A percentile compares a stretch with the other conserved stretches of the same genome.
These are phyloP conservation scores for Hipposideros larvatus DNA, from an alignment of 2,797 vertebrate genomes.

Conservation along the genomic window DNA sequence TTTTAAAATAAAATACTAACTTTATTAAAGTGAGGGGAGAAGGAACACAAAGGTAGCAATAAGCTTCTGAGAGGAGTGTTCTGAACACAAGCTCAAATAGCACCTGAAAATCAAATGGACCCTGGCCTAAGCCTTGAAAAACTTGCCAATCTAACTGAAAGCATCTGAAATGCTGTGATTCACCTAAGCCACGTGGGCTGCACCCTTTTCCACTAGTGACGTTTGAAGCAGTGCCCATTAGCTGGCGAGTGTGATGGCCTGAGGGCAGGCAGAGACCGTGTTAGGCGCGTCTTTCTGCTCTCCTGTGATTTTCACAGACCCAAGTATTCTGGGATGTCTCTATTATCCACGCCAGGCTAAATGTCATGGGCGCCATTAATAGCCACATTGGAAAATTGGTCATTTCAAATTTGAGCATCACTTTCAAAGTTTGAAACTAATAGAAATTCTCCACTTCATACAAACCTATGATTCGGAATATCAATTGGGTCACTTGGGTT, in stretches of 20 bases:
- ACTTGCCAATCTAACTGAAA: not conserved
- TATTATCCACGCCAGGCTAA: not conserved
- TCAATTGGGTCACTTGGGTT: constrained; percentile 93
- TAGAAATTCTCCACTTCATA: not conserved
- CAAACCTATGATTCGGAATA: constrained; percentile 94
- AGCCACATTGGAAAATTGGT: not conserved
- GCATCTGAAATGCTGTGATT: not conserved
- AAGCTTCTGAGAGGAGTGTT: too few relatives aligned
- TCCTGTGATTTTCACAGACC: not conserved
- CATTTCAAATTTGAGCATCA: not conserved
- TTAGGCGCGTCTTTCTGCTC: not conserved
- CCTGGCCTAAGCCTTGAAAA: too few relatives aligned
- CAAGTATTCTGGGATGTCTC: too few relatives aligned
- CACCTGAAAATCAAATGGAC: not conserved
- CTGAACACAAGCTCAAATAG: too few relatives aligned
- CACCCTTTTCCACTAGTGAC: not conserved
- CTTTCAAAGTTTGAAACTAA: not conserved
- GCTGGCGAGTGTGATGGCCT: too few relatives aligned
- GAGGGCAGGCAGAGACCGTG: not conserved
- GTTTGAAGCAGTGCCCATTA: not conserved
- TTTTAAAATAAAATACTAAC: not conserved
- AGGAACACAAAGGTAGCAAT: too few relatives aligned
- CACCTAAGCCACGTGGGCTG: not conserved
- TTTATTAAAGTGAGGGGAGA: not conserved
- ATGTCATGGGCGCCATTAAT: not conserved